Evolutionary conservation across 2,888 invertebrate genomes (phyloP).

Genomic region (Smittia sp.): DNA sequence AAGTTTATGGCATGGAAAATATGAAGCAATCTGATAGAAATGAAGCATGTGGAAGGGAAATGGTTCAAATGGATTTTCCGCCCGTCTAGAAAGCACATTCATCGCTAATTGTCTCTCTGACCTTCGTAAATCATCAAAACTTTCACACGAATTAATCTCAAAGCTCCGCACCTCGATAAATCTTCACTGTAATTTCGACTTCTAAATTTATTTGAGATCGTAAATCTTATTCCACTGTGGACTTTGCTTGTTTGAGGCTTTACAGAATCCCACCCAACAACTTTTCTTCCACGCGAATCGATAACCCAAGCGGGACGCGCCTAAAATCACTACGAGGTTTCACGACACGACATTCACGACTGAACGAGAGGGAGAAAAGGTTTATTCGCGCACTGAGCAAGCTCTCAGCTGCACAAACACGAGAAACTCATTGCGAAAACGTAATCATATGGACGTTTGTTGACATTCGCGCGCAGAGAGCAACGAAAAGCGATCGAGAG

Average conservation of each 20-base stretch:
- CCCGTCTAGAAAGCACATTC: background rate
- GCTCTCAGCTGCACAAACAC: constrained; percentile 24
- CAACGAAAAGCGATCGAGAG: background rate
- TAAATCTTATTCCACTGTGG: background rate
- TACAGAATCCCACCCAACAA: too few relatives aligned
- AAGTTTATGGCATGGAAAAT: too few relatives aligned
- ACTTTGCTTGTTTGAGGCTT: background rate
- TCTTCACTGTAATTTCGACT: background rate
- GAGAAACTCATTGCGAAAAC: background rate
- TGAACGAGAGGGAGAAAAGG: background rate
- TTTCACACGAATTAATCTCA: background rate
- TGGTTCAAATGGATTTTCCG: background rate
- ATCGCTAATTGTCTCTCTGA: background rate
- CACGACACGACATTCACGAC: constrained; percentile 3
- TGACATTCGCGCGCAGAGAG: background rate
- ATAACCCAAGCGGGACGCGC: too few relatives aligned
- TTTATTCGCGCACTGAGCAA: constrained; percentile 12
- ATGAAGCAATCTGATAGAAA: background rate
- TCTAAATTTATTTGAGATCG: background rate
- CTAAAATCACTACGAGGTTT: constrained; percentile 11
- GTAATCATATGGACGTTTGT: background rate
- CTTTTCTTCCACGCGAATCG: too few relatives aligned
- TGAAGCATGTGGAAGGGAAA: background rate
- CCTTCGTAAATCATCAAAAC: background rate
- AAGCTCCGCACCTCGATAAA: too few relatives aligned